Percentiles rank a stretch among this genome's conserved stretches.
Evolutionary conservation across 35 echinoderm and acorn worm genomes (phyloP).

Genomic region (Chiridota heheva): DNA sequence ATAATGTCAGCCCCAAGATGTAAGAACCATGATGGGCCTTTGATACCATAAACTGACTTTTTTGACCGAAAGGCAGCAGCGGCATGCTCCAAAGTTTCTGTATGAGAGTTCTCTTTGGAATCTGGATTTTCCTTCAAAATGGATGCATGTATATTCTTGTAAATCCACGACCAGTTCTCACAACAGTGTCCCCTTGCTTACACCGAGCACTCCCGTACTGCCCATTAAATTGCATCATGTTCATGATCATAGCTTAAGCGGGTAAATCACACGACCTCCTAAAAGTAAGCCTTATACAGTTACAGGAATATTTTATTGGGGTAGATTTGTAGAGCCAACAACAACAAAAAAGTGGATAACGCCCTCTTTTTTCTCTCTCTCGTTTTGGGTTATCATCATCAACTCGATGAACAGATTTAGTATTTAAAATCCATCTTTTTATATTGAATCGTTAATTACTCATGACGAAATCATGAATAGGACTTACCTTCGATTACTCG

Average conservation of each 20-base stretch:
- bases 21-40: constrained; percentile 32
- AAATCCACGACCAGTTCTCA: neutral
- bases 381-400: too few species aligned
- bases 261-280: constrained; percentile 44
- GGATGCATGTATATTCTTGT: neutral
- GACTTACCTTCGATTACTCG: too few species aligned
- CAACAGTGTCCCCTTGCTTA: neutral
- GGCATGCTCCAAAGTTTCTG: neutral
- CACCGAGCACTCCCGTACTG: neutral
- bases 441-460: too few species aligned
- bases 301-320: too few species aligned
- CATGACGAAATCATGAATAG: too few species aligned
- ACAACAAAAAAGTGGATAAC: too few species aligned
- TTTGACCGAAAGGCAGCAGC: neutral
- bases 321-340: too few species aligned
- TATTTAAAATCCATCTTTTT: too few species aligned
- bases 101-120: constrained; percentile 22
- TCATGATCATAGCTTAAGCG: constrained; percentile 17
- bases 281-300: neutral
- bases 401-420: too few species aligned
- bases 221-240: constrained; percentile 29
- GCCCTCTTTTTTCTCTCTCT: too few species aligned
- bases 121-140: neutral
- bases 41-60: constrained; percentile 9
- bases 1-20: constrained; percentile 13